Conservation (phyloP, 2,113 vertebrate species). For the Pluvianellus socialis region DNA sequence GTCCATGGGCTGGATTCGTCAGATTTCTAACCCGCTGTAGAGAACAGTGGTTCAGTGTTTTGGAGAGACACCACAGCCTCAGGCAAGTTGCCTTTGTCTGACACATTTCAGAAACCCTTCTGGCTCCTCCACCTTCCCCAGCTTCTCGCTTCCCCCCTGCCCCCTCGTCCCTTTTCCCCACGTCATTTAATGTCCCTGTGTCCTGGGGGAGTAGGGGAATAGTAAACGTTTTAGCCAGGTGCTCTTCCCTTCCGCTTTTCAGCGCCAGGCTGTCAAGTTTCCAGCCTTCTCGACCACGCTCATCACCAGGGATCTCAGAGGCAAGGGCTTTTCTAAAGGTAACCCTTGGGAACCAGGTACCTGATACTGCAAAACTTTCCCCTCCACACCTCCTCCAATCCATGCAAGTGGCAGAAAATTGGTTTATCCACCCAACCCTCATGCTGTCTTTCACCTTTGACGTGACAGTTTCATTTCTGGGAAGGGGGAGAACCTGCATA, state of each 20-base stretch:
- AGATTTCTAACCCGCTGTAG: background rate
- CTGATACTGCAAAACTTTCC: background rate
- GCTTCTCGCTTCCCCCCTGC: accelerated
- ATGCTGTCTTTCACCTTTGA: background rate
- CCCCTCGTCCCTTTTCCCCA: background rate
- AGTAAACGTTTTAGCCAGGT: background rate
- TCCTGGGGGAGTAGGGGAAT: background rate
- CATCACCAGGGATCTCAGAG: background rate
- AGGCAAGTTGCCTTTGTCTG: background rate
- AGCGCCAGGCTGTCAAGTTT: background rate
- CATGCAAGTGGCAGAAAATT: background rate
- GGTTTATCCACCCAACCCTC: background rate
- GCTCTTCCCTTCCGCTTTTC: background rate
- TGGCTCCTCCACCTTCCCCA: background rate
- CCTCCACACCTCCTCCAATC: background rate
- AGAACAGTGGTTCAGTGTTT: background rate
- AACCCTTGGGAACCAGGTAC: background rate
- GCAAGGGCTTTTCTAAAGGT: background rate
- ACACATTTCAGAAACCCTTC: background rate
- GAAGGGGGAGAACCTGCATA: background rate
- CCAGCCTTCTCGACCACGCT: background rate
- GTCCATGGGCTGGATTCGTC: background rate
- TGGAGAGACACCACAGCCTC: background rate
- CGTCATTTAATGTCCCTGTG: accelerated
- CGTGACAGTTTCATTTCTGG: background rate